Evolutionary conservation across 1,140 invertebrate genomes (phyloP), one percentile per base, ranked within the genome.

Genomic region (Drosophila nasuta): DNA sequence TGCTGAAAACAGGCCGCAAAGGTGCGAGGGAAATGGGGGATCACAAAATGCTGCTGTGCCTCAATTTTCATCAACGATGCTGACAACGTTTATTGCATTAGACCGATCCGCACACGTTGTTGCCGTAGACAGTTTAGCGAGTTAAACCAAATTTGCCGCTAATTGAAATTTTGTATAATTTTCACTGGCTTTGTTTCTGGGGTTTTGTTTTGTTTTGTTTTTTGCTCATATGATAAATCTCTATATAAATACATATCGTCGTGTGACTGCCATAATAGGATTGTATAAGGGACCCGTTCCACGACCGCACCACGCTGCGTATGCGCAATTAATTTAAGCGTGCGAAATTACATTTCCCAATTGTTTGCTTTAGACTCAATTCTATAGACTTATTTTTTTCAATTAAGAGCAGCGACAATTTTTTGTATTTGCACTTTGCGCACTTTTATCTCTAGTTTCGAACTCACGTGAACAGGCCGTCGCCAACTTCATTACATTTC

Each of bases 61-160:
- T 51, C 64, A 73, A 85, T 85, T 83, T 69, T 67, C 66, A 81
- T 81, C 73, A 80, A 80, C 59, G 76, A 52, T 79, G 63, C 33
- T 75, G 54, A 56, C 41, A 70, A 81, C 49, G 64, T 75, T 82
- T 57, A 82, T 82, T 82, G 75, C 49, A 83, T 83, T 83, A 80
- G 72, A 54, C 79, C 51, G 54, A 65, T 67, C 52, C 71, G 45
- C 57, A 77, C 20, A 51, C 60, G n/a, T 73, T 54, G n/a, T 73
- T 68, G 72, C 76, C 68, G 60, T 38, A 52, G 54, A 54, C 77
- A 86, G 77, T 86, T 86, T 78, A 86, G 76, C 83, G 76, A 86
- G 76, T 86, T 86, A 82, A 86, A 51, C 56, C 70, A 79, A 86
- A 88, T 88, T 86, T 82, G 72, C 86, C 48, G 64, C 82, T 77